These are phyloP conservation scores for Planiliza haematocheilus DNA, from an alignment of 2,113 vertebrate genomes.

Conservation along the genomic window DNA sequence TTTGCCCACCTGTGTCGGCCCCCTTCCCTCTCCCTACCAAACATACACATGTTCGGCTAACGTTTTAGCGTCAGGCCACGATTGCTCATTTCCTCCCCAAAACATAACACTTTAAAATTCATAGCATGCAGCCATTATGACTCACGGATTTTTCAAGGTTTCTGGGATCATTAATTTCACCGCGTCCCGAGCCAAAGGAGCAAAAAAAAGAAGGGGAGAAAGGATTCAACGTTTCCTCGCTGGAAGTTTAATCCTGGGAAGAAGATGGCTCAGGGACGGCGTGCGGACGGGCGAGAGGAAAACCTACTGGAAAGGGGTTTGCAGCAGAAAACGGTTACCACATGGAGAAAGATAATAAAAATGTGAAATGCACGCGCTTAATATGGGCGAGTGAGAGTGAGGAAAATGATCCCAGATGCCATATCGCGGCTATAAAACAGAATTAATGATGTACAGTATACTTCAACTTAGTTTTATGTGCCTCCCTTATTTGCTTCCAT, in stretches of 20 bases:
- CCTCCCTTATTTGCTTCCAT: constrained; percentile 34
- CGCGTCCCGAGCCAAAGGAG: constrained; percentile 15
- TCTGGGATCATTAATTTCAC: constrained; percentile 59
- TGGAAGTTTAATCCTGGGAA: constrained; percentile 22
- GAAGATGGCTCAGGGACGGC: constrained; percentile 16
- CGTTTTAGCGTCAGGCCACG: constrained; percentile 10
- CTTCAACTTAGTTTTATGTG: constrained; percentile 39
- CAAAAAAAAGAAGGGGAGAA: constrained; percentile 34
- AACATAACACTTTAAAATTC: constrained; percentile 45
- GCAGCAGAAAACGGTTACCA: constrained; percentile 31
- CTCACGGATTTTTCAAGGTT: constrained; percentile 51
- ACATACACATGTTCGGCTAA: constrained; percentile 19
- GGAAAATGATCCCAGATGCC: constrained; percentile 49
- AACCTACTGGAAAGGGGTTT: not conserved
- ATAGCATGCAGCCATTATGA: constrained; percentile 36
- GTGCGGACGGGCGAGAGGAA: too few species aligned
- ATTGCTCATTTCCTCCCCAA: constrained; percentile 57
- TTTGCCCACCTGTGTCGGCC: constrained; percentile 17
- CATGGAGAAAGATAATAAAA: constrained; percentile 49
- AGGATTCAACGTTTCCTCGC: constrained; percentile 22
- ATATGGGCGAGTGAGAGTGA: constrained; percentile 27
- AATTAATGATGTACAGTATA: constrained; percentile 45
- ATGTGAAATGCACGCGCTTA: constrained; percentile 25
- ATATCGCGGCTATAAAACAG: constrained; percentile 37
- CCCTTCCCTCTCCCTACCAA: not conserved